A percentile compares a stretch with the other conserved stretches of the same genome.
Evolutionary conservation across 2,797 vertebrate genomes (phyloP).

Genomic region (Arnoldichthys spilopterus): DNA sequence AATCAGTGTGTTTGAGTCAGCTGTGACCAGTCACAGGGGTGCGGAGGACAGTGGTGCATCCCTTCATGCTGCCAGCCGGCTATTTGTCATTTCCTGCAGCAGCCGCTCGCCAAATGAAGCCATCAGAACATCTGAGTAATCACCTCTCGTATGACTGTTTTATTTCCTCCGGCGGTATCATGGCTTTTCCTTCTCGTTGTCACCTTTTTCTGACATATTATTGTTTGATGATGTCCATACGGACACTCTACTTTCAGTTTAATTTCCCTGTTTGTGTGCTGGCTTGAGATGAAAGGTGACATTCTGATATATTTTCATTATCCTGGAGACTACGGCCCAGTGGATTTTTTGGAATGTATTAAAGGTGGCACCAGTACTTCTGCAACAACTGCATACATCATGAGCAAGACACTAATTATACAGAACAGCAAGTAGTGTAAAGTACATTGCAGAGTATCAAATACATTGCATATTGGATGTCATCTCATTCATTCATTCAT

Average conservation of each 20-base stretch:
- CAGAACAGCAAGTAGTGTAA: neutral
- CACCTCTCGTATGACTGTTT: neutral
- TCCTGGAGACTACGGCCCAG: too few species aligned
- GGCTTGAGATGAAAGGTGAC: neutral
- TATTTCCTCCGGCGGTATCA: neutral
- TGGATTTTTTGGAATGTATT: neutral
- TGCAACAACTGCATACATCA: neutral
- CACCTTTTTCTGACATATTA: neutral
- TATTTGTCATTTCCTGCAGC: slow-evolving; percentile 32
- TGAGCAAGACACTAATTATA: neutral
- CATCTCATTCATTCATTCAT: too few species aligned
- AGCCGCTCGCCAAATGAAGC: neutral
- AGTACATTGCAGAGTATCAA: neutral
- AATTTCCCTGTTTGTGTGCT: neutral
- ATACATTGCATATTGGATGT: too few species aligned
- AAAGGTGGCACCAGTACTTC: too few species aligned
- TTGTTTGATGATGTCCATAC: neutral
- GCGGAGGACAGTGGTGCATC: slow-evolving; percentile 18
- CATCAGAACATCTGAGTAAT: slow-evolving; percentile 17
- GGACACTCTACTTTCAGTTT: neutral
- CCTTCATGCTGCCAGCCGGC: slow-evolving; percentile 30
- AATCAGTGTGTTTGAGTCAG: slow-evolving; percentile 54
- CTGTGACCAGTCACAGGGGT: slow-evolving; percentile 18
- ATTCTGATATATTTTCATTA: neutral
- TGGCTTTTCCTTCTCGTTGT: neutral